A percentile compares a stretch with the other conserved stretches of the same genome.
Conservation (phyloP, 2,888 invertebrate genomes). For the Orthosia gracilis region DNA sequence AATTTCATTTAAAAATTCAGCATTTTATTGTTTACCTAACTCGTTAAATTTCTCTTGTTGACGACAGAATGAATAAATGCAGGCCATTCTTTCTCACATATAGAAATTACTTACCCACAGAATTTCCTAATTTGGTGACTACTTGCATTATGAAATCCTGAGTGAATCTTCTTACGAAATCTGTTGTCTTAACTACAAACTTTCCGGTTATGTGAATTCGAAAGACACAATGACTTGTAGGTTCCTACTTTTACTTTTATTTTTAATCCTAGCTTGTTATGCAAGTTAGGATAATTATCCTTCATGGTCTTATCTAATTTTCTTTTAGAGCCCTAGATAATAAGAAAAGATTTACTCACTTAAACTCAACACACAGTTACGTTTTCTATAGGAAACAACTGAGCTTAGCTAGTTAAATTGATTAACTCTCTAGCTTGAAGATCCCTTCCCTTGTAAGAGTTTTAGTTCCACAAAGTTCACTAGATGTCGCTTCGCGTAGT, state of each 20-base stretch:
- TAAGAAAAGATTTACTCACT: neutral
- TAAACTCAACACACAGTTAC: neutral
- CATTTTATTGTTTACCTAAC: conserved; percentile 29
- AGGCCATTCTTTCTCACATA: conserved; percentile 4
- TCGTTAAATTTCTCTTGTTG: conserved; percentile 12
- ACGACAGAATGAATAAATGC: conserved; percentile 15
- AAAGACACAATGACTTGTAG: conserved; percentile 4
- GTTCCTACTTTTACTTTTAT: conserved; percentile 19
- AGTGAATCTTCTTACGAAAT: conserved; percentile 33
- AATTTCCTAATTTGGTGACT: conserved; percentile 9
- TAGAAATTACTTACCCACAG: conserved; percentile 24
- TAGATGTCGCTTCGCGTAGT: conserved; percentile 33
- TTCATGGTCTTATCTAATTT: neutral
- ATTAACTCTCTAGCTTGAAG: neutral
- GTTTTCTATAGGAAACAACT: conserved; percentile 33
- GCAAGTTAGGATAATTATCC: neutral
- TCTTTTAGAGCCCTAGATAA: neutral
- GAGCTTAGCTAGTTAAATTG: neutral
- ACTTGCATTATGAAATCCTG: conserved; percentile 9
- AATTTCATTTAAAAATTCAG: conserved; percentile 69
- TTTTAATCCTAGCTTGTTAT: neutral
- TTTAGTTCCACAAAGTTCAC: neutral
- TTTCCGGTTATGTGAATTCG: conserved; percentile 26
- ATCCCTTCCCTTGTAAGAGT: neutral
- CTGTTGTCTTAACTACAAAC: conserved; percentile 34